A percentile compares a stretch with the other conserved stretches of the same genome.
These are phyloP conservation scores for Neolamprologus kungweensis DNA, from an alignment of 2,113 vertebrate genomes.

Conservation along the genomic window DNA sequence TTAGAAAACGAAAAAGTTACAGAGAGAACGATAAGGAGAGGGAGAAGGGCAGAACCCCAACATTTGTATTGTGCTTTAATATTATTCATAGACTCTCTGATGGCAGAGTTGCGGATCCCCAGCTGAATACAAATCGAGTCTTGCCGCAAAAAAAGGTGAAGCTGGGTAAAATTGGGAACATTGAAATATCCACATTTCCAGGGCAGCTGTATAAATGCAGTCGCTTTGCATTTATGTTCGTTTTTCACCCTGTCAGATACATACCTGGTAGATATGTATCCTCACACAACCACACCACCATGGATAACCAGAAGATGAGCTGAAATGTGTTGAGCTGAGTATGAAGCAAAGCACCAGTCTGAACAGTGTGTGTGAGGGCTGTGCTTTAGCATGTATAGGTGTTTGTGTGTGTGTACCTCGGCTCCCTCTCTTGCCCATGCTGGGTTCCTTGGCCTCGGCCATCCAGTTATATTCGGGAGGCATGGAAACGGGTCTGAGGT, in stretches of 20 bases:
- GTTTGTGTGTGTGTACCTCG: slow-evolving; percentile 73
- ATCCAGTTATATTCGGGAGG: slow-evolving; percentile 80
- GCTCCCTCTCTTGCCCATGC: slow-evolving; percentile 78
- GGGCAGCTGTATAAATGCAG: slow-evolving; percentile 51
- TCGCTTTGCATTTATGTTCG: slow-evolving; percentile 53
- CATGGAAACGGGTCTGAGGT: slow-evolving; percentile 83
- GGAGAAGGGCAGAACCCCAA: background rate
- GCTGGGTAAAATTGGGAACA: slow-evolving; percentile 26
- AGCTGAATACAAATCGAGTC: slow-evolving; percentile 57
- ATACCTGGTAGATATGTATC: slow-evolving; percentile 61
- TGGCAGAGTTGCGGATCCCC: slow-evolving; percentile 21
- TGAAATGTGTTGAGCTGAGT: slow-evolving; percentile 53
- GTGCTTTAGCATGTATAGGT: background rate
- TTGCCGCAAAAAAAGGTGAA: slow-evolving; percentile 14
- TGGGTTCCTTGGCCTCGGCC: slow-evolving; percentile 80
- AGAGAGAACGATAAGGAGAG: background rate
- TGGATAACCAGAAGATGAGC: slow-evolving; percentile 56
- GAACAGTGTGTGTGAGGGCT: background rate
- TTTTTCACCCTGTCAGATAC: slow-evolving; percentile 37
- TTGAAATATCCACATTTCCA: slow-evolving; percentile 19
- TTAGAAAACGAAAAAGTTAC: background rate
- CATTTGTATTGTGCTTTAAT: slow-evolving; percentile 47
- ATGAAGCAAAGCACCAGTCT: slow-evolving; percentile 48
- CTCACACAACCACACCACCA: slow-evolving; percentile 54
- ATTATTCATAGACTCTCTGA: slow-evolving; percentile 67